phyloP scores from a whole-genome alignment of 2,113 vertebrate species.

The Nesospiza acunhae region DNA sequence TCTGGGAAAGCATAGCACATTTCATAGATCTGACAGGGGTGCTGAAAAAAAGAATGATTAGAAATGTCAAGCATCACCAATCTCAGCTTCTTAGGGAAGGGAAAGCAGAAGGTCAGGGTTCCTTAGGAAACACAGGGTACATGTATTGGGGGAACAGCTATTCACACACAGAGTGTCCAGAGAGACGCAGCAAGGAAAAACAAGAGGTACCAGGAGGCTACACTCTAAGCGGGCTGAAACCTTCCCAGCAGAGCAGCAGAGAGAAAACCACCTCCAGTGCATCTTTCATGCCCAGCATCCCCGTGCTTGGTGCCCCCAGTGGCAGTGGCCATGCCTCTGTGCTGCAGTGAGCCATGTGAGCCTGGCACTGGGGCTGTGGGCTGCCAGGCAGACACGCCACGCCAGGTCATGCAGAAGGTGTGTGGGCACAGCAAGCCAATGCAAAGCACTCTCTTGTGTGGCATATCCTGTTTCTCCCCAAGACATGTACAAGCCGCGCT shows the following conservation, averaged over 20 bases:
- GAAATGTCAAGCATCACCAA: not conserved
- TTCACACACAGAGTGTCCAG: not conserved
- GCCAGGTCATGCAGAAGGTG: not conserved
- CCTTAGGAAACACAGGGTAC: not conserved
- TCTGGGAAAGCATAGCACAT: not conserved
- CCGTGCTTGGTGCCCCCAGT: fast-evolving
- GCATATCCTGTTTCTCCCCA: conserved; percentile 17
- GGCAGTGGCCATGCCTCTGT: not conserved
- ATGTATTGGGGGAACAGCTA: fast-evolving
- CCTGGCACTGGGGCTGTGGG: not conserved
- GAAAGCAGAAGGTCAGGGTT: not conserved
- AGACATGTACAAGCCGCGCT: not conserved
- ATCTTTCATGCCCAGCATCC: not conserved
- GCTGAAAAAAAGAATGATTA: not conserved
- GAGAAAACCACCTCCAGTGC: not conserved
- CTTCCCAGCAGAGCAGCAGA: not conserved
- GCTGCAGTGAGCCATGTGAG: not conserved
- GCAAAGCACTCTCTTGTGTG: not conserved
- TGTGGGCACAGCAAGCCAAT: not conserved
- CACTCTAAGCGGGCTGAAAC: not conserved
- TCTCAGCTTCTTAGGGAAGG: not conserved
- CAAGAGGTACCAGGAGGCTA: not conserved
- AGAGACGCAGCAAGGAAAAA: not conserved
- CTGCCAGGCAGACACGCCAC: not conserved
- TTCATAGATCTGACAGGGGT: not conserved